Evolutionary conservation across 1,140 invertebrate species (phyloP).

Genomic region (Delia radicum): DNA sequence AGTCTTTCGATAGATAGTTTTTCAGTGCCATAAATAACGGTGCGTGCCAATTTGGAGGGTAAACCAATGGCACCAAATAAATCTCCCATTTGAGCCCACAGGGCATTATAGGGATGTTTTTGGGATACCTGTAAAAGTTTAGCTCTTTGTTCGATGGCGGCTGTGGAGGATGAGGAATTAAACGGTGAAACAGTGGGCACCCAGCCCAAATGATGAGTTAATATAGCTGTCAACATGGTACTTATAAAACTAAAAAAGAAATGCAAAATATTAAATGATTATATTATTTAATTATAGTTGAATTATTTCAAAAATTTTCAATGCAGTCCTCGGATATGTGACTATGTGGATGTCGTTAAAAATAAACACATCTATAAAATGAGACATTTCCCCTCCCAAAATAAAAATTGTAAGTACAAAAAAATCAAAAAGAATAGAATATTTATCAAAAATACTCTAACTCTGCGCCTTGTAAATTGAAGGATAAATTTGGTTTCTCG

Average conservation of each 20-base stretch:
- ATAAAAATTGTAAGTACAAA: too few species aligned
- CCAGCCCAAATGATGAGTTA: constrained; percentile 89
- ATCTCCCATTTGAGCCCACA: constrained; percentile 85
- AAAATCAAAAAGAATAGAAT: too few species aligned
- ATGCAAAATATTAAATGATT: too few species aligned
- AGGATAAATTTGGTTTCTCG: too few species aligned
- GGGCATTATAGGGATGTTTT: constrained; percentile 69
- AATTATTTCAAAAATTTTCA: too few species aligned
- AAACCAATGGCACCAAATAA: constrained; percentile 79
- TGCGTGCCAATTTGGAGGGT: constrained; percentile 73
- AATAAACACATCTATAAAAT: too few species aligned
- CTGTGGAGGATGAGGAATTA: constrained; percentile 42
- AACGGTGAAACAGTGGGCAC: constrained; percentile 70
- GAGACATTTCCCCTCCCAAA: too few species aligned
- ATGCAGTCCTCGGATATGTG: too few species aligned
- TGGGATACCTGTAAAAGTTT: constrained; percentile 50
- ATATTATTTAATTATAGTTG: too few species aligned
- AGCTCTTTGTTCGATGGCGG: constrained; percentile 48
- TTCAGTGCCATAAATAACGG: constrained; percentile 73
- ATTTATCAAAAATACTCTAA: too few species aligned
- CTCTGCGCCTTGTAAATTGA: too few species aligned
- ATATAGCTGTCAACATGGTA: constrained; percentile 80
- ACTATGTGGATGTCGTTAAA: too few species aligned
- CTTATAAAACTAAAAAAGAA: constrained; percentile 78
- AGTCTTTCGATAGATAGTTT: constrained; percentile 69